Evolutionary conservation across 1,140 invertebrate species (phyloP).

Genomic region (Dendrolimus kikuchii): DNA sequence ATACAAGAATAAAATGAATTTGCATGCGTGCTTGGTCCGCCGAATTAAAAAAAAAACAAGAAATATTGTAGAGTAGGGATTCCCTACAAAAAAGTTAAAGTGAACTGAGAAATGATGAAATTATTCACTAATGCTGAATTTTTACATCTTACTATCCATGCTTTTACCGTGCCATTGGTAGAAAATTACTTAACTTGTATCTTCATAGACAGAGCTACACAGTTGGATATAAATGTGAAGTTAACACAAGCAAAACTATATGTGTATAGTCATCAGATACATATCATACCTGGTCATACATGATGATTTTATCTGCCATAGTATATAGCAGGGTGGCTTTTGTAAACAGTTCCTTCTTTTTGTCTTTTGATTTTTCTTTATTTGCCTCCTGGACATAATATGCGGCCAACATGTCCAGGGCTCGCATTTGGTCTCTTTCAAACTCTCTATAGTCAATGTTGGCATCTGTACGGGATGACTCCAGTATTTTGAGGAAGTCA

Average conservation of each 20-base stretch:
- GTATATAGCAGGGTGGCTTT: slow-evolving; percentile 98
- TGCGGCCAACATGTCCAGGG: slow-evolving; percentile 95
- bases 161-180: too few relatives aligned
- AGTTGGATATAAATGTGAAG: too few relatives aligned
- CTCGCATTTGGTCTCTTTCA: slow-evolving; percentile 98
- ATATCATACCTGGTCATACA: slow-evolving; percentile 94
- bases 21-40: too few relatives aligned
- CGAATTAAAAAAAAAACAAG: too few relatives aligned
- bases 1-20: too few relatives aligned
- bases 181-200: too few relatives aligned
- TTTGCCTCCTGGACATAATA: slow-evolving; percentile 98
- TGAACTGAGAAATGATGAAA: too few relatives aligned
- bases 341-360: slow-evolving; percentile 94
- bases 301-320: slow-evolving; percentile 99
- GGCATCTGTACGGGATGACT: slow-evolving; percentile 89
- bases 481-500: slow-evolving; percentile 95
- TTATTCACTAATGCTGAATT: too few relatives aligned
- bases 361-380: slow-evolving; percentile 96
- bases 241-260: background rate
- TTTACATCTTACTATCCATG: too few relatives aligned
- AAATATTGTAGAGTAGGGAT: too few relatives aligned
- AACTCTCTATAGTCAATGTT: slow-evolving; percentile 92
- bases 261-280: background rate
- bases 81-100: too few relatives aligned
- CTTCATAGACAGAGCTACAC: too few relatives aligned